These are phyloP conservation scores for Andrena camellia DNA, from an alignment of 2,888 invertebrate genomes.

Conservation along the genomic window DNA sequence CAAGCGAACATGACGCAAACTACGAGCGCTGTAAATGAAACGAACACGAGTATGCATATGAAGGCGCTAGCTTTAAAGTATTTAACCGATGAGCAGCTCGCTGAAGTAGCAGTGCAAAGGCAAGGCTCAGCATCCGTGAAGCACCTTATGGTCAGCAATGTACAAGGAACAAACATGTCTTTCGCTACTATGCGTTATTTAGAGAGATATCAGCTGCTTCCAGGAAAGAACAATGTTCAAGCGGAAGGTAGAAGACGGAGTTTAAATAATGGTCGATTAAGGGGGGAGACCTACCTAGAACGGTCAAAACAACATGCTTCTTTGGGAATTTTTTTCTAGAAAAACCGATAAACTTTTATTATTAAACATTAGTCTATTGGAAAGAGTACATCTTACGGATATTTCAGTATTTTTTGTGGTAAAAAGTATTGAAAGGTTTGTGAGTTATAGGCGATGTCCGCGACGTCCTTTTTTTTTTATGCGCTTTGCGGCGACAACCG, in stretches of 20 bases:
- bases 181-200: slow-evolving; percentile 91
- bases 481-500: no score
- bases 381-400: no score
- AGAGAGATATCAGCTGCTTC: slow-evolving; percentile 89
- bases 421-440: no score
- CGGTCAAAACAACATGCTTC: no score
- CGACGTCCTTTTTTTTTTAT: no score
- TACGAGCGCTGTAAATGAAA: slow-evolving; percentile 77
- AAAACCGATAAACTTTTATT: no score
- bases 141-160: slow-evolving; percentile 77
- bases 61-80: slow-evolving; percentile 87
- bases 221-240: slow-evolving; percentile 81
- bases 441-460: no score
- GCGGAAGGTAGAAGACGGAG: slow-evolving; percentile 71
- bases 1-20: slow-evolving; percentile 76
- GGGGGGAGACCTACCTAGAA: no score
- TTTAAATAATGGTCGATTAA: not conserved
- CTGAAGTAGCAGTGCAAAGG: slow-evolving; percentile 79
- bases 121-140: slow-evolving; percentile 77
- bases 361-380: no score
- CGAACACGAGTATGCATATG: slow-evolving; percentile 87
- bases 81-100: slow-evolving; percentile 86
- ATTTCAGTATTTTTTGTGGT: no score
- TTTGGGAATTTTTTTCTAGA: no score
- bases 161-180: slow-evolving; percentile 87